These are phyloP conservation scores for Enteromius radiatus DNA, from an alignment of 2,797 vertebrate species.

Conservation along the genomic window DNA sequence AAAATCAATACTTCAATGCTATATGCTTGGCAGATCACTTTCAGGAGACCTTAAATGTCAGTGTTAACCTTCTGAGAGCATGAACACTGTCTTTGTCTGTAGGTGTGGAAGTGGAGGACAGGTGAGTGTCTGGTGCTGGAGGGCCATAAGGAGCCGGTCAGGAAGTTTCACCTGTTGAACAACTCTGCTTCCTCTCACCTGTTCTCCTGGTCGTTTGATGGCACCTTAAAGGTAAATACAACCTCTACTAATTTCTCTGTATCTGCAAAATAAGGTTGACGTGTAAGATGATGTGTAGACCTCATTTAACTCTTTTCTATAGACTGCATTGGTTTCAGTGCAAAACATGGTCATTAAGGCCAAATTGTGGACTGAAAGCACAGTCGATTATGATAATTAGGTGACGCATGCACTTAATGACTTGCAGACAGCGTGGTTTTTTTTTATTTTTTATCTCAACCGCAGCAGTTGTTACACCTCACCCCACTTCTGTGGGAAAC, in stretches of 20 bases:
- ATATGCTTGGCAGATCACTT: neutral
- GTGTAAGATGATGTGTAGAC: neutral
- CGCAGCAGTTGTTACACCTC: neutral
- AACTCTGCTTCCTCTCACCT: slow-evolving; percentile 63
- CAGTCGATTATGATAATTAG: neutral
- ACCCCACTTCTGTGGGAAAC: neutral
- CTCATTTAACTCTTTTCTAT: neutral
- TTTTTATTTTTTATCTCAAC: neutral
- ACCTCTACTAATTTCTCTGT: neutral
- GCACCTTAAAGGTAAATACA: slow-evolving; percentile 87
- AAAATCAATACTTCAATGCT: neutral
- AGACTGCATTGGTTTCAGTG: neutral
- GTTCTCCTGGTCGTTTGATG: slow-evolving; percentile 95
- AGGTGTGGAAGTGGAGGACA: slow-evolving; percentile 92
- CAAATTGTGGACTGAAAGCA: neutral
- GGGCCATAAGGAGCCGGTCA: slow-evolving; percentile 89
- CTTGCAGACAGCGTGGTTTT: neutral
- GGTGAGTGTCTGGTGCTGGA: slow-evolving; percentile 75
- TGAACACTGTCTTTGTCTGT: slow-evolving; percentile 47
- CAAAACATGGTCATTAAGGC: neutral
- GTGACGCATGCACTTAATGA: neutral
- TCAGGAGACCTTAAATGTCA: neutral
- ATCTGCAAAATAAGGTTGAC: too few species aligned
- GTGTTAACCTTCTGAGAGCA: neutral
- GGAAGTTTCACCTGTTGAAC: slow-evolving; percentile 83